These are phyloP conservation scores for Drosophila lowei DNA, from an alignment of 1,140 invertebrate genomes.

Conservation along the genomic window DNA sequence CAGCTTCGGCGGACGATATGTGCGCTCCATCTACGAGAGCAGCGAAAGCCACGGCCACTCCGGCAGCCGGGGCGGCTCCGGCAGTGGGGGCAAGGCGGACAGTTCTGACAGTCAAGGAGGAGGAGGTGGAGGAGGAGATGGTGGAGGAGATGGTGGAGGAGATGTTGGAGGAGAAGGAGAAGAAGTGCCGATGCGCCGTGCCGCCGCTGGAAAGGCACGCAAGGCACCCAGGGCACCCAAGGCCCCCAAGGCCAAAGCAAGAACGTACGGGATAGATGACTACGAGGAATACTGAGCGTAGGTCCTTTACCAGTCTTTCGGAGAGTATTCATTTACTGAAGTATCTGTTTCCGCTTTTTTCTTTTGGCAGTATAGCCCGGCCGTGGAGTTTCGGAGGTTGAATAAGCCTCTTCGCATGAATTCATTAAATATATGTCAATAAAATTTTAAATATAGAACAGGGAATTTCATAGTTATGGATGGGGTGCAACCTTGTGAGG, in stretches of 20 bases:
- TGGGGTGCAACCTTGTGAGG: no score
- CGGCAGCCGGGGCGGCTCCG: conserved; percentile 39
- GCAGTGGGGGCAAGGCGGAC: background rate
- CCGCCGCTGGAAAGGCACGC: no score
- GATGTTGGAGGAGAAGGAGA: no score
- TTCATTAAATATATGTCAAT: conserved; percentile 26
- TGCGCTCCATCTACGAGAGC: conserved; percentile 70
- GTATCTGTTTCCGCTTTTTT: background rate
- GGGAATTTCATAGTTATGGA: no score
- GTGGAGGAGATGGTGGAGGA: background rate
- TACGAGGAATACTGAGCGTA: conserved; percentile 53
- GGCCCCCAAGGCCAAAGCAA: background rate
- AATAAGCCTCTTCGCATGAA: conserved; percentile 16
- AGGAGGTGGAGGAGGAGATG: no score
- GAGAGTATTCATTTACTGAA: background rate
- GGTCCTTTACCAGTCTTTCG: background rate
- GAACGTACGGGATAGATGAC: conserved; percentile 18
- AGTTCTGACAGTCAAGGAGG: background rate
- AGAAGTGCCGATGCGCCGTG: no score
- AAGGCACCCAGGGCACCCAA: no score
- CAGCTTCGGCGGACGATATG: conserved; percentile 64
- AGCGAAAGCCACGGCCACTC: conserved; percentile 63
- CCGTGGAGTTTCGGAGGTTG: background rate
- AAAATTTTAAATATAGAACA: conserved; percentile 17
- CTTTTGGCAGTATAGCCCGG: background rate